phyloP scores from a whole-genome alignment of 2,113 vertebrate species.

The Amblyornis subalaris region DNA sequence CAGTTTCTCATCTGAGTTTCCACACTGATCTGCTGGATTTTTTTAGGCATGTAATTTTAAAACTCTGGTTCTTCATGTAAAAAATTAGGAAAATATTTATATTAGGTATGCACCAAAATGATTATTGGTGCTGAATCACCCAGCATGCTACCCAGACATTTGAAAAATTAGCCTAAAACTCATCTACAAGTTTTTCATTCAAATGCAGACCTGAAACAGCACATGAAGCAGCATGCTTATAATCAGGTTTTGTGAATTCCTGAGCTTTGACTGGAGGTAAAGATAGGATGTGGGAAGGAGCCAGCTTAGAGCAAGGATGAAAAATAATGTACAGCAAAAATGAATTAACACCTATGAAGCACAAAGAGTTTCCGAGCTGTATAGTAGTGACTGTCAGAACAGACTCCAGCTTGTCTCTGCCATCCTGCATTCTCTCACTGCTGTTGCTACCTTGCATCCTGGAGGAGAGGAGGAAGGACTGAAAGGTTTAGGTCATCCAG shows the following conservation, averaged over 20 bases:
- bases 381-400: rapidly evolving
- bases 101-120: neutral
- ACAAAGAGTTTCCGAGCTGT: neutral
- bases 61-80: neutral
- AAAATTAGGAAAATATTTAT: neutral
- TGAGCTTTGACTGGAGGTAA: neutral
- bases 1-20: neutral
- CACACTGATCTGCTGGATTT: neutral
- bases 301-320: neutral
- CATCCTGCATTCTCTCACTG: rapidly evolving
- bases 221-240: neutral
- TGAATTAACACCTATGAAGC: neutral
- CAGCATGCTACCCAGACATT: rapidly evolving
- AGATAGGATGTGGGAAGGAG: rapidly evolving
- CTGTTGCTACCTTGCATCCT: neutral
- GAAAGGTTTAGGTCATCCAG: neutral
- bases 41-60: neutral
- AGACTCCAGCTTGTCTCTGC: neutral
- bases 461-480: neutral
- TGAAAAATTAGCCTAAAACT: neutral
- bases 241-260: neutral
- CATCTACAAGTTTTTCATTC: neutral
- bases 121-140: neutral
- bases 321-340: neutral
- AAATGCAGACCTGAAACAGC: neutral